These are phyloP conservation scores for Atherinomorus stipes DNA, from an alignment of 2,113 vertebrate genomes.

Conservation along the genomic window DNA sequence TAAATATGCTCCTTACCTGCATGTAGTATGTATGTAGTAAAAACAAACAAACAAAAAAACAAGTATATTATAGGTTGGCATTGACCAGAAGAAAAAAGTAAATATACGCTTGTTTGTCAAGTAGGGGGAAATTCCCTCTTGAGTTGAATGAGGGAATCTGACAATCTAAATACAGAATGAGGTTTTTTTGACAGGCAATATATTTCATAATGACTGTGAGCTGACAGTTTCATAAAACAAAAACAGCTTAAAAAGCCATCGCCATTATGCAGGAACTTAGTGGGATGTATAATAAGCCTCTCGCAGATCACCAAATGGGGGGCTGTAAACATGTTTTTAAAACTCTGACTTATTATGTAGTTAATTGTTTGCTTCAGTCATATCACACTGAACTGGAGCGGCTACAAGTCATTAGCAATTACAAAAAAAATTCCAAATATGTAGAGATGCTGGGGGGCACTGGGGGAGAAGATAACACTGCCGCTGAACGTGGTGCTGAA, in stretches of 20 bases:
- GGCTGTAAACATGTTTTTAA: conserved; percentile 3
- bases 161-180: not conserved
- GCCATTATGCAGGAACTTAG: conserved; percentile 6
- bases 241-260: conserved; percentile 10
- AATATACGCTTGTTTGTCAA: conserved; percentile 8
- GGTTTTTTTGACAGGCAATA: not conserved
- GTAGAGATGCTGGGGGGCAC: not conserved
- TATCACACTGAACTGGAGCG: conserved; percentile 6
- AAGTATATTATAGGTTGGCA: not conserved
- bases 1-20: not conserved
- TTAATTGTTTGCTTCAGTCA: conserved; percentile 33
- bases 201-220: not conserved
- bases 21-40: no score
- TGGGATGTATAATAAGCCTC: conserved; percentile 5
- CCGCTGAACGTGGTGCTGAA: conserved; percentile 37
- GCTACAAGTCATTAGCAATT: conserved; percentile 17
- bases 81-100: conserved; percentile 3
- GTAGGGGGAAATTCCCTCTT: not conserved
- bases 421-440: not conserved
- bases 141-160: not conserved
- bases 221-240: conserved; percentile 8
- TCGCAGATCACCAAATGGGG: conserved; percentile 9
- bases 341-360: conserved; percentile 14
- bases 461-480: conserved; percentile 1
- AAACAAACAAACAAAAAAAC: not conserved